Base-by-base conservation (phyloP, 1,140 invertebrate genomes). In the Ditylenchus dipsaci region DNA sequence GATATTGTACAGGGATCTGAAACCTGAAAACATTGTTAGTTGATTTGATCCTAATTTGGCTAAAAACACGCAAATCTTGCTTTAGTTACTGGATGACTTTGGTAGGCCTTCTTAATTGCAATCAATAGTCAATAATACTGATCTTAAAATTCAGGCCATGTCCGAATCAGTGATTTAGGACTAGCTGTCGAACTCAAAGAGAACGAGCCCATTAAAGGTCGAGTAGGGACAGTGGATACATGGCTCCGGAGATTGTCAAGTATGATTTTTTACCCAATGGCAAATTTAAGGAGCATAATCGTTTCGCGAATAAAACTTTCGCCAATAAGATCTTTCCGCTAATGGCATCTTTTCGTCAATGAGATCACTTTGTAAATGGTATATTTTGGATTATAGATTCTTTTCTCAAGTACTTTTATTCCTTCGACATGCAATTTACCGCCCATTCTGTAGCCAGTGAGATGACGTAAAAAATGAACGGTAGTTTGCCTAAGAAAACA, bases 161-260 rank as follows among this genome's bases (percentile, higher is more conserved):
- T 88, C 27, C 77, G 95, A 75, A 97, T 99, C 83, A 97, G 94
- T 17, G 95, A 98, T 86, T 87, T 98, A 69, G 95, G 95, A 9
- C 85, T 99, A 67, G 95, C 95, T 1, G 92, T 97, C 26, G 94
- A 97, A 85, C 93, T 98, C 77, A 92, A 92, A 11, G 93, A 96
- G 83, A 92, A 92, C n/a, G 93, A 97, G 83, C 91, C 90, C 84
- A 95, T 97, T 49, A 88, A 93, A 63, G 95, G 95, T 8, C 86
- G 95, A 71, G n/a, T n/a, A 11, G 95, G 95, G 47, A 99, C 95
- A 65, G 95, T 98, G 95, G 93, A 1, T 93, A 93, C 81, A 93
- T 93, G 91, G 89, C 67, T 27, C 67, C 67, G 19, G 67, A 68
- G 45, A 68, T 68, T 45, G 68, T 70, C 26, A 70, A 68, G 42